Percentiles rank a stretch among this genome's conserved stretches.
Evolutionary conservation across 2,888 invertebrate species (phyloP).

Genomic region (Alcis repandata): DNA sequence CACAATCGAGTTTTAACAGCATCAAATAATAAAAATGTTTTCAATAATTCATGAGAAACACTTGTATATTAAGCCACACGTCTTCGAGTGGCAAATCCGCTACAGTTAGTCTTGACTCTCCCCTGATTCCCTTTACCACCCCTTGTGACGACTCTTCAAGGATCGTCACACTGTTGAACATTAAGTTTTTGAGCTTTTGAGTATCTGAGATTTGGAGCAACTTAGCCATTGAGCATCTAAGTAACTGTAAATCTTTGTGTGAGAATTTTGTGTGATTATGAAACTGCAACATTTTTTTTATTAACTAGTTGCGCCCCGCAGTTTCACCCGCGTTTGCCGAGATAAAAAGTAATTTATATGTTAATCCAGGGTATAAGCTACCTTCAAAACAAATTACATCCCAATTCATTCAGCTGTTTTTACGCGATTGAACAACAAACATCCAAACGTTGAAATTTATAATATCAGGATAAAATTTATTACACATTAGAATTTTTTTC

Average conservation of each 20-base stretch:
- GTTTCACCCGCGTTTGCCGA: too few relatives aligned
- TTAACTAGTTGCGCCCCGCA: too few relatives aligned
- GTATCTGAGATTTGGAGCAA: too few relatives aligned
- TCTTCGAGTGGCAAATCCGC: constrained; percentile 22
- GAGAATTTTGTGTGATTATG: constrained; percentile 13
- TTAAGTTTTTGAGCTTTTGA: too few relatives aligned
- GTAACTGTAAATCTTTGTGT: constrained; percentile 21
- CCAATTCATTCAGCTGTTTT: too few relatives aligned
- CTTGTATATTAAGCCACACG: constrained; percentile 37
- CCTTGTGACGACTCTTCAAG: constrained; percentile 17
- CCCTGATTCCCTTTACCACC: constrained; percentile 5
- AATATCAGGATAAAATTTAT: too few relatives aligned
- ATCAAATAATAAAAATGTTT: constrained; percentile 24
- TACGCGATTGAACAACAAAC: too few relatives aligned
- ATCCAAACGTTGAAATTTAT: too few relatives aligned
- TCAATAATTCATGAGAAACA: constrained; percentile 41
- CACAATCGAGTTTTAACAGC: not conserved
- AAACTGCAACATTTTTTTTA: constrained; percentile 4
- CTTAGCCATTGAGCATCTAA: constrained; percentile 13
- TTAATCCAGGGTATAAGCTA: too few relatives aligned
- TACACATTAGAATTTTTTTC: too few relatives aligned
- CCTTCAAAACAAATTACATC: too few relatives aligned
- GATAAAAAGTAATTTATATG: too few relatives aligned
- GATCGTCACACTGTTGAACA: constrained; percentile 15
- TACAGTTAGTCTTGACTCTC: not conserved